Conservation (phyloP, 2,113 vertebrate genomes). For the Microtus ochrogaster region DNA sequence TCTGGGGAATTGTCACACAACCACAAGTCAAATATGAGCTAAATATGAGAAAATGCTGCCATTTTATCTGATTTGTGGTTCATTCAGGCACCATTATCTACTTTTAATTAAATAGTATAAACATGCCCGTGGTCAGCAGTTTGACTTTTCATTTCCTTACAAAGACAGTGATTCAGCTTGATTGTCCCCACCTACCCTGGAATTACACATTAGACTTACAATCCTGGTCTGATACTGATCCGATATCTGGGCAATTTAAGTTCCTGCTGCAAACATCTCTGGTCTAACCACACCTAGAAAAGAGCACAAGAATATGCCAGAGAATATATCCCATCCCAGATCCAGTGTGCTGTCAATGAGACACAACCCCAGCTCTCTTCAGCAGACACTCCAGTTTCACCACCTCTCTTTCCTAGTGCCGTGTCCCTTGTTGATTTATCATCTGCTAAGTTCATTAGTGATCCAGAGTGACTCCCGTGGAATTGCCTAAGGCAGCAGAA, state of each 20-base stretch:
- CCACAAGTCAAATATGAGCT: slow-evolving; percentile 98
- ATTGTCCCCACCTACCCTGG: slow-evolving; percentile 84
- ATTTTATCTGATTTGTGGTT: slow-evolving; percentile 99
- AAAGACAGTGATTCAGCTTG: slow-evolving; percentile 86
- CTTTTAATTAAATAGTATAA: slow-evolving; percentile 99
- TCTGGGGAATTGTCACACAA: slow-evolving; percentile 95
- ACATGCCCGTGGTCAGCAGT: slow-evolving; percentile 96
- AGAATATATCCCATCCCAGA: slow-evolving; percentile 1
- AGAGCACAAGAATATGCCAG: slow-evolving; percentile 66
- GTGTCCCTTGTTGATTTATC: slow-evolving; percentile 83
- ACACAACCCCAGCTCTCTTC: slow-evolving; percentile 19
- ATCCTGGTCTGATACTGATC: slow-evolving; percentile 78
- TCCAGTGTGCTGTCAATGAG: background rate
- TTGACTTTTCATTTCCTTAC: slow-evolving; percentile 97
- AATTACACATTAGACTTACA: slow-evolving; percentile 84
- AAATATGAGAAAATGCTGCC: slow-evolving; percentile 98
- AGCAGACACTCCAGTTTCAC: slow-evolving; percentile 18
- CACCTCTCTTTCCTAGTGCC: slow-evolving; percentile 69
- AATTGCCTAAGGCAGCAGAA: slow-evolving; percentile 83
- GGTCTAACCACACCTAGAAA: slow-evolving; percentile 64
- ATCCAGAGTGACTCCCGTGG: slow-evolving; percentile 77
- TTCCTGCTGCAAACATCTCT: slow-evolving; percentile 77
- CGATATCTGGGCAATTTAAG: slow-evolving; percentile 78
- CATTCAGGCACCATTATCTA: slow-evolving; percentile 97
- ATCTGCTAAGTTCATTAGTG: slow-evolving; percentile 85